Conservation (phyloP, 2,888 invertebrate genomes). For the Acleris sparsana region DNA sequence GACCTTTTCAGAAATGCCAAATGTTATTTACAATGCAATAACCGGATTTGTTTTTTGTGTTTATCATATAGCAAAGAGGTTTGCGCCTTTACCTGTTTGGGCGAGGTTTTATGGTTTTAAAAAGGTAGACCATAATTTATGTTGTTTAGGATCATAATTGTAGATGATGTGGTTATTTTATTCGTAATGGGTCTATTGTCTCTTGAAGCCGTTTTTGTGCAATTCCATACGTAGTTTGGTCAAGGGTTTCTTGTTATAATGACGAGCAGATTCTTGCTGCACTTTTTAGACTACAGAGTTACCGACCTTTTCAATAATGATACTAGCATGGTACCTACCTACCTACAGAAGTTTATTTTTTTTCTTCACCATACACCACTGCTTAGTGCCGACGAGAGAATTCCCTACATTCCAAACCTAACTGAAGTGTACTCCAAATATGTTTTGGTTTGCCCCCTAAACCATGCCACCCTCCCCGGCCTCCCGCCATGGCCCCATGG, state of each 20-base stretch:
- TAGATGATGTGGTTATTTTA: conserved; percentile 62
- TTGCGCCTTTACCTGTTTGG: conserved; percentile 60
- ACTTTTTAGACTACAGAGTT: not conserved
- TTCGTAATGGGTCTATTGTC: conserved; percentile 46
- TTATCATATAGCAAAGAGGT: conserved; percentile 47
- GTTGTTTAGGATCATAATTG: conserved; percentile 72
- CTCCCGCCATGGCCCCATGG: no score
- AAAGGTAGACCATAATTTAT: conserved; percentile 70
- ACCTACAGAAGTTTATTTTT: no score
- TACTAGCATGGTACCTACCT: not conserved
- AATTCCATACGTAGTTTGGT: conserved; percentile 35
- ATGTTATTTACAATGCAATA: conserved; percentile 66
- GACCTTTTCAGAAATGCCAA: conserved; percentile 58
- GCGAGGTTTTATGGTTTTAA: conserved; percentile 61
- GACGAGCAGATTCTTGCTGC: conserved; percentile 1
- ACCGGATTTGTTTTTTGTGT: conserved; percentile 53
- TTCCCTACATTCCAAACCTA: no score
- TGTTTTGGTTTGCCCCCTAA: no score
- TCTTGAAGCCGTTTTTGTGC: conserved; percentile 45
- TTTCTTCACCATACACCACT: no score
- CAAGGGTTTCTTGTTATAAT: conserved; percentile 12
- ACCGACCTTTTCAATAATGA: not conserved
- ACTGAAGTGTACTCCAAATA: no score
- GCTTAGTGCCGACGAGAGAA: no score
- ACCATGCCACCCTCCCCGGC: no score